phyloP scores from a whole-genome alignment of 2,888 invertebrate species.

The Lepidocyrtoides sp. region DNA sequence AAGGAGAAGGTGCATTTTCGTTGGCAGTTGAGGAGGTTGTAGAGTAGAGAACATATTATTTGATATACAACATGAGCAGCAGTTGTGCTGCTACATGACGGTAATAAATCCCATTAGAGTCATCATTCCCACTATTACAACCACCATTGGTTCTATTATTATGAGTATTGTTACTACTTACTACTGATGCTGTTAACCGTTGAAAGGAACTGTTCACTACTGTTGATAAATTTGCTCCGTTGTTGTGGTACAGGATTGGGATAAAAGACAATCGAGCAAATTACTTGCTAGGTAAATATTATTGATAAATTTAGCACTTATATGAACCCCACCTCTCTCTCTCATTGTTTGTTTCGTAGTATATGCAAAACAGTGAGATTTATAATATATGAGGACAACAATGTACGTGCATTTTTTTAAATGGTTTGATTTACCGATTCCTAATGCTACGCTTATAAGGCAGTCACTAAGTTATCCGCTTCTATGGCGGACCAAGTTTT shows the following conservation, averaged over 20 bases:
- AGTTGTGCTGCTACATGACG: not conserved
- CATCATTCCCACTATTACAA: not conserved
- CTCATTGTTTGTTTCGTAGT: too few species aligned
- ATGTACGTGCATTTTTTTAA: too few species aligned
- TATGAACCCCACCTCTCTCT: not conserved
- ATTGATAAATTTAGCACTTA: not conserved
- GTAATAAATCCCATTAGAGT: constrained; percentile 41
- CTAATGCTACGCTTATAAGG: too few species aligned
- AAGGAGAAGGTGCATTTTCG: constrained; percentile 1
- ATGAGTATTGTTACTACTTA: not conserved
- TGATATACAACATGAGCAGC: not conserved
- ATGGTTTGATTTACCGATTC: too few species aligned
- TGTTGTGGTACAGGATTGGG: too few species aligned
- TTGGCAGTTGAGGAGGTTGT: not conserved
- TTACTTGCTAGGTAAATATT: not conserved
- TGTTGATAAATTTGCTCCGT: not conserved
- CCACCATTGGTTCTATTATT: not conserved
- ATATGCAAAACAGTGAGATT: too few species aligned
- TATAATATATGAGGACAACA: too few species aligned
- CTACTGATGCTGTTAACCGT: not conserved
- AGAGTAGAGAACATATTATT: too few species aligned
- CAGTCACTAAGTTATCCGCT: too few species aligned
- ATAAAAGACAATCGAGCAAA: too few species aligned
- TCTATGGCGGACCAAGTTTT: too few species aligned
- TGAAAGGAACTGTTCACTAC: constrained; percentile 2